Evolutionary conservation across 2,113 vertebrate species (phyloP).

Genomic region (Onychostruthus taczanowskii): DNA sequence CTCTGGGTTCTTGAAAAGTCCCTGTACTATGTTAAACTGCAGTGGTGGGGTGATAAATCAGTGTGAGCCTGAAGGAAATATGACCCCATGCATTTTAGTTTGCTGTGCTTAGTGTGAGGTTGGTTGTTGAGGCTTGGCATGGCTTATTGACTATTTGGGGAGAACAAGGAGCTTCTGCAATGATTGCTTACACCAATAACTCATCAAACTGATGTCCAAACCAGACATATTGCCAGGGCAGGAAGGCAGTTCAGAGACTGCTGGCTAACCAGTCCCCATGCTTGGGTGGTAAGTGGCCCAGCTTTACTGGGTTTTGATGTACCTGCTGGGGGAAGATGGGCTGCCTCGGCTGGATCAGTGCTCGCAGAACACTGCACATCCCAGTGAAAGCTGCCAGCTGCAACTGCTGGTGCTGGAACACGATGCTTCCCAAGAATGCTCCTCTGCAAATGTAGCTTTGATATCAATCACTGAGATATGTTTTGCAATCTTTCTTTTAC

Average conservation of each 20-base stretch:
- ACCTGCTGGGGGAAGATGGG: not conserved
- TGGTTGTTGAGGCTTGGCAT: not conserved
- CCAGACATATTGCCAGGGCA: not conserved
- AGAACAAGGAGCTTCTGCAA: not conserved
- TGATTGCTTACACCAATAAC: not conserved
- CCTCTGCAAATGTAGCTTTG: not conserved
- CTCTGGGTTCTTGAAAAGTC: not conserved
- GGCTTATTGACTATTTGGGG: not conserved
- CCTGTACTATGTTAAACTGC: not conserved
- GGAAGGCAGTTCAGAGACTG: not conserved
- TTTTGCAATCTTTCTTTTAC: not conserved
- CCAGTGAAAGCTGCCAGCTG: not conserved
- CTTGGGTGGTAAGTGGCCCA: not conserved
- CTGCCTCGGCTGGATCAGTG: not conserved
- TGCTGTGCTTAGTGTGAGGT: not conserved
- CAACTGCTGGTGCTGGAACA: not conserved
- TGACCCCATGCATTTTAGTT: not conserved
- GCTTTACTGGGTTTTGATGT: not conserved
- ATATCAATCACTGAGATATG: not conserved
- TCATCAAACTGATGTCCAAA: fast-evolving
- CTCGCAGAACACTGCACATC: fast-evolving
- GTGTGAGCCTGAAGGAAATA: not conserved
- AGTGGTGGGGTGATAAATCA: not conserved
- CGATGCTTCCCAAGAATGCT: not conserved
- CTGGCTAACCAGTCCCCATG: not conserved